Evolutionary conservation across 2,888 invertebrate species (phyloP).

Genomic region (Mythimna vitellina): DNA sequence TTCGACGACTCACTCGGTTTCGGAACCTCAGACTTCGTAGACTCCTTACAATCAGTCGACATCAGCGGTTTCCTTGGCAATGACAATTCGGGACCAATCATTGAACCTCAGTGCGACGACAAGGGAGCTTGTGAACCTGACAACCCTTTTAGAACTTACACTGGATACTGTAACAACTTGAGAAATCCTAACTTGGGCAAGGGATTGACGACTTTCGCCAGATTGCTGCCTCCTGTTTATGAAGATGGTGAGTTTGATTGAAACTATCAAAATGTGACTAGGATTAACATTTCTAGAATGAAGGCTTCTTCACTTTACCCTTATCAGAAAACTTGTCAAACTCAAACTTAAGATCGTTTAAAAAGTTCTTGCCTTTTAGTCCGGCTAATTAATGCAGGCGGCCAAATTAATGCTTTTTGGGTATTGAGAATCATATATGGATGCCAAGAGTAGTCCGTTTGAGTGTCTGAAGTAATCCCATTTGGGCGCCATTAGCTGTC

Average conservation of each 20-base stretch:
- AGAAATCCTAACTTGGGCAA: slow-evolving; percentile 95
- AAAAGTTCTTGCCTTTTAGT: no score
- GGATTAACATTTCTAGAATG: background rate
- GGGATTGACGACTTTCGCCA: slow-evolving; percentile 95
- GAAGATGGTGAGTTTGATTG: slow-evolving; percentile 93
- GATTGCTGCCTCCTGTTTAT: slow-evolving; percentile 96
- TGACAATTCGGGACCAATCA: slow-evolving; percentile 90
- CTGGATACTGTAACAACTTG: slow-evolving; percentile 97
- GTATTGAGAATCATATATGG: background rate
- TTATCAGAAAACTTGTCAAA: background rate
- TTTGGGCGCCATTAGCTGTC: background rate
- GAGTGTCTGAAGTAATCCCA: background rate
- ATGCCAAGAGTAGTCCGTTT: background rate
- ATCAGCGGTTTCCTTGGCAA: slow-evolving; percentile 93
- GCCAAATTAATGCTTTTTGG: background rate
- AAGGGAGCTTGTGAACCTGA: slow-evolving; percentile 93
- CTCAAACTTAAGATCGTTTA: background rate
- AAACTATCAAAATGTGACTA: background rate
- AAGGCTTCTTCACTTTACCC: background rate
- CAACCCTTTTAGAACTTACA: slow-evolving; percentile 93
- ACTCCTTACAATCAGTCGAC: slow-evolving; percentile 95
- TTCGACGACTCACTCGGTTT: slow-evolving; percentile 91
- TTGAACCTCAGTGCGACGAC: slow-evolving; percentile 94
- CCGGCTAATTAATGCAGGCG: background rate
- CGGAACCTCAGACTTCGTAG: slow-evolving; percentile 92